phyloP scores from a whole-genome alignment of 2,797 vertebrate genomes.

The Selene dorsalis region DNA sequence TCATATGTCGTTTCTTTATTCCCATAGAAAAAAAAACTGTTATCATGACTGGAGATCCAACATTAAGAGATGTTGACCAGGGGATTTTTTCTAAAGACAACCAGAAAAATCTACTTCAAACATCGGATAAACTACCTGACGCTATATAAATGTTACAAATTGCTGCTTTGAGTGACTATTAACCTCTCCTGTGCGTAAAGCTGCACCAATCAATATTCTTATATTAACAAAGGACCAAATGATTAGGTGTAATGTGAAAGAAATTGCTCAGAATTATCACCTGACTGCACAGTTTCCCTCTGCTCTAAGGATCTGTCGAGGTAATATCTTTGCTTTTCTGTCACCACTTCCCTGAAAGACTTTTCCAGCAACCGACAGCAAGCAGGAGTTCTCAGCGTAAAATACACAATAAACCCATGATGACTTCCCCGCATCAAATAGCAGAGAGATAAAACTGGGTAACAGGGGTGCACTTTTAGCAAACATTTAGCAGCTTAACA shows the following conservation, averaged over 20 bases:
- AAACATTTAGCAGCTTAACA: too few relatives aligned
- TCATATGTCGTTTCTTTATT: conserved; percentile 41
- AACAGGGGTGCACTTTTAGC: too few relatives aligned
- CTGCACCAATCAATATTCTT: not conserved
- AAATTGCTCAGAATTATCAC: not conserved
- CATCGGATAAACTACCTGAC: too few relatives aligned
- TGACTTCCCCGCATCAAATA: not conserved
- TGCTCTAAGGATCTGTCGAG: not conserved
- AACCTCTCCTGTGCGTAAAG: too few relatives aligned
- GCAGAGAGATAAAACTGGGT: not conserved
- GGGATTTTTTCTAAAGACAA: not conserved
- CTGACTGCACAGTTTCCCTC: not conserved
- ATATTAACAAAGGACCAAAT: not conserved
- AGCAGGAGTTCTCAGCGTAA: too few relatives aligned
- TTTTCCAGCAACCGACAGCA: not conserved
- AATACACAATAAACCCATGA: too few relatives aligned
- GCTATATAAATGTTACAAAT: not conserved
- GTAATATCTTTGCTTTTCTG: not conserved
- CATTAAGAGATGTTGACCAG: too few relatives aligned
- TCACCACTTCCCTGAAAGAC: not conserved
- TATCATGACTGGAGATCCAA: not conserved
- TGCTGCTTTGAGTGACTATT: not conserved
- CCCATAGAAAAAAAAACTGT: not conserved
- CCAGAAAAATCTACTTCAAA: not conserved
- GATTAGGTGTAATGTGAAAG: not conserved